Evolutionary conservation across 1,140 invertebrate species (phyloP).

Genomic region (Drosophila nebulosa): DNA sequence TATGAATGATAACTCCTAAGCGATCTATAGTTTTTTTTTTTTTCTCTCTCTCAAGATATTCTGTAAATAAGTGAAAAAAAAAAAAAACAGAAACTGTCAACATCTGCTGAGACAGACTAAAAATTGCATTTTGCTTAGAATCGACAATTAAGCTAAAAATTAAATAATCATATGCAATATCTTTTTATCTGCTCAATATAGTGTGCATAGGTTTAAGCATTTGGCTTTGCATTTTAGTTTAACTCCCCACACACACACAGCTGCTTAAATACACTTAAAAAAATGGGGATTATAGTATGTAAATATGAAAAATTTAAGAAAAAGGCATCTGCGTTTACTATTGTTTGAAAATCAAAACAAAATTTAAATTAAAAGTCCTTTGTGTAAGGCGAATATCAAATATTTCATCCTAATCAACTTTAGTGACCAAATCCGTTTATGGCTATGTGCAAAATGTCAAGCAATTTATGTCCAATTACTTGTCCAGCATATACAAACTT

Average conservation of each 20-base stretch:
- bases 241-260: background rate
- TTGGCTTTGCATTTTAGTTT: background rate
- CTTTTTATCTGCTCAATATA: background rate
- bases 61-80: slow-evolving; percentile 10
- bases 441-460: too few species aligned
- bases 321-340: too few species aligned
- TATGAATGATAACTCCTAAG: slow-evolving; percentile 8
- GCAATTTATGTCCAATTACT: too few species aligned
- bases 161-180: background rate
- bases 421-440: too few species aligned
- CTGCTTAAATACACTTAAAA: too few species aligned
- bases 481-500: background rate
- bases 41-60: background rate
- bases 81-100: background rate
- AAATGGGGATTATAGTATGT: too few species aligned
- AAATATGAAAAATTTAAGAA: too few species aligned
- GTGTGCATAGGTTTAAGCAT: background rate
- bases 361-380: too few species aligned
- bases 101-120: background rate
- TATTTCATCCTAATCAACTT: too few species aligned
- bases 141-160: background rate
- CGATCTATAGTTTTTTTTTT: background rate
- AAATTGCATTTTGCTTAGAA: slow-evolving; percentile 38
- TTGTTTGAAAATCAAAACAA: too few species aligned
- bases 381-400: too few species aligned